A percentile compares a stretch with the other conserved stretches of the same genome.
Evolutionary conservation across 37 sponge, comb jelly and placozoan species (phyloP).

Genomic region (Oscarella lobularis): DNA sequence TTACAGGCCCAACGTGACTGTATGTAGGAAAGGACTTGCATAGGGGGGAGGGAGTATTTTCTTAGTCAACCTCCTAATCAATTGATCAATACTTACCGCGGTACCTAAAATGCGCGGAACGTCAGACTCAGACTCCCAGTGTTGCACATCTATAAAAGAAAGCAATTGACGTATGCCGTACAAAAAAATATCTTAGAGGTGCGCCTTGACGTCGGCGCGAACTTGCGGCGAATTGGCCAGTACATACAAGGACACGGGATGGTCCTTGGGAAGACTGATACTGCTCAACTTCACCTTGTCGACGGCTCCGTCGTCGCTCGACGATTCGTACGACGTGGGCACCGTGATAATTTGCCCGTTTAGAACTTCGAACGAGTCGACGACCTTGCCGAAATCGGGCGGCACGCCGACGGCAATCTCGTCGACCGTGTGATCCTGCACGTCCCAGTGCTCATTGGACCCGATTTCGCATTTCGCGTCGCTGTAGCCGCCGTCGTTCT

Average conservation of each 20-base stretch:
- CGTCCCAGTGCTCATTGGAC: conserved; percentile 30
- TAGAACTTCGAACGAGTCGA: conserved; percentile 38
- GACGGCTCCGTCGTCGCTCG: neutral
- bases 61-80: no score
- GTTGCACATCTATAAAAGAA: no score
- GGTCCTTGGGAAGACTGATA: conserved; percentile 4
- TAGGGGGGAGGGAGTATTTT: no score
- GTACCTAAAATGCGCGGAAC: no score
- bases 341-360: conserved; percentile 23
- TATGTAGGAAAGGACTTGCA: no score
- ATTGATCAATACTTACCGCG: no score
- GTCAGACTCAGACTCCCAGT: no score
- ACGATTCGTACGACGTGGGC: neutral
- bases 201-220: conserved; percentile 18
- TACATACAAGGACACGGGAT: conserved; percentile 32
- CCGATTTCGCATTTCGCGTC: conserved; percentile 34
- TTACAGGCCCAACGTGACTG: no score
- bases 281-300: neutral
- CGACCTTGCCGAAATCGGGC: conserved; percentile 32
- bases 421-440: conserved; percentile 16
- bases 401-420: conserved; percentile 18
- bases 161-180: no score
- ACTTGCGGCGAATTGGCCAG: conserved; percentile 34
- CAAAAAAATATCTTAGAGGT: no score
- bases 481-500: conserved; percentile 41